Evolutionary conservation across 2,797 vertebrate genomes (phyloP).

Genomic region (Tadarida brasiliensis): DNA sequence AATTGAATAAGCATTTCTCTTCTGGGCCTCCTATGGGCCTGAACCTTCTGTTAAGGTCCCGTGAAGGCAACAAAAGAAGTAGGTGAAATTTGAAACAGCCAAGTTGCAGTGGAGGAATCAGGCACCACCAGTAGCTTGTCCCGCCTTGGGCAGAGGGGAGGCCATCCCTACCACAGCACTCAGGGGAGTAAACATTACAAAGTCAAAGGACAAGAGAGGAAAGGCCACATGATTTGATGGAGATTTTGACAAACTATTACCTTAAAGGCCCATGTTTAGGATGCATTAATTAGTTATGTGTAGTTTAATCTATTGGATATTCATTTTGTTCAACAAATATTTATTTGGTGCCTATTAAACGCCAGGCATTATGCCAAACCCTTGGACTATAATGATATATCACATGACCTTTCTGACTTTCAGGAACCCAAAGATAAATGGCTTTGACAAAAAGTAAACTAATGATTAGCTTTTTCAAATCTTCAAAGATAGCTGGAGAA

Average conservation of each 20-base stretch:
- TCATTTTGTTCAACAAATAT: conserved; percentile 35
- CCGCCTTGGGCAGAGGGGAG: background rate
- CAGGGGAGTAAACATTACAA: background rate
- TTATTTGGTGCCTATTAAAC: background rate
- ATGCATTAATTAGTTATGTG: background rate
- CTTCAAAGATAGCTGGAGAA: background rate
- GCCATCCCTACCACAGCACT: background rate
- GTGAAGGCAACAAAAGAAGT: background rate
- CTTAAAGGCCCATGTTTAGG: background rate
- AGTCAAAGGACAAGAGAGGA: background rate
- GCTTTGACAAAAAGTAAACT: background rate
- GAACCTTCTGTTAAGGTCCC: background rate
- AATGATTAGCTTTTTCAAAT: background rate
- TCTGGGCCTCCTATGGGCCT: background rate
- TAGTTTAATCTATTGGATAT: background rate
- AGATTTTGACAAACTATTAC: background rate
- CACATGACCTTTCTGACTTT: background rate
- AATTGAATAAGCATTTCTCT: conserved; percentile 38
- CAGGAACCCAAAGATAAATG: background rate
- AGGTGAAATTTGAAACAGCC: background rate
- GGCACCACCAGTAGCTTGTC: too few relatives aligned
- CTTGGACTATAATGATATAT: background rate
- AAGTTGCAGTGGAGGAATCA: background rate
- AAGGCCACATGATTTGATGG: background rate
- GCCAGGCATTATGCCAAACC: background rate